These are phyloP conservation scores for Syrista parreyssii DNA, from an alignment of 2,888 invertebrate genomes.

Conservation along the genomic window DNA sequence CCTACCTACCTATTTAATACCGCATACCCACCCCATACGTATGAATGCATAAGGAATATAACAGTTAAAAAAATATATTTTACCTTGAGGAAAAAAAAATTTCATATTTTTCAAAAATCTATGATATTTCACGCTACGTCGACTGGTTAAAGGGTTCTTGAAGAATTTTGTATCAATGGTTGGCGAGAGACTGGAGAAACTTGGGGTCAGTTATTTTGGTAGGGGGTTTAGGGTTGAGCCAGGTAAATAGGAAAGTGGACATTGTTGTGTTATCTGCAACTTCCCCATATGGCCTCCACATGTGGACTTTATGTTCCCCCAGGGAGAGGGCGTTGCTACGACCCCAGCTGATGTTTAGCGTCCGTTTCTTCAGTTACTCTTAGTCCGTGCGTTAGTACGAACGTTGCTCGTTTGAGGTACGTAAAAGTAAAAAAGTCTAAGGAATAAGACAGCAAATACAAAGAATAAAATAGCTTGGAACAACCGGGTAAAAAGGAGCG, in stretches of 20 bases:
- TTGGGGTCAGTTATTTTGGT: background rate
- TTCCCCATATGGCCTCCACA: slow-evolving; percentile 50
- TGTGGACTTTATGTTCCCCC: slow-evolving; percentile 37
- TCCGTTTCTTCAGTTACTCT: slow-evolving; percentile 54
- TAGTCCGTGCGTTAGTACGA: slow-evolving; percentile 46
- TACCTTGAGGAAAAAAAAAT: background rate
- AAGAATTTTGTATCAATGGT: background rate
- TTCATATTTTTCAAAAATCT: background rate
- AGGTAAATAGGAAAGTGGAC: slow-evolving; percentile 8
- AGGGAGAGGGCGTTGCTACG: slow-evolving; percentile 36
- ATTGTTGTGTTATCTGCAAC: slow-evolving; percentile 2
- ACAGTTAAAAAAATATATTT: background rate
- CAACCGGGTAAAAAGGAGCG: background rate
- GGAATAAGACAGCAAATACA: background rate
- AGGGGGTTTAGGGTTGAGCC: slow-evolving; percentile 1
- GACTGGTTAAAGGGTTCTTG: background rate
- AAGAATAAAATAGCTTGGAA: background rate
- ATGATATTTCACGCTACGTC: background rate
- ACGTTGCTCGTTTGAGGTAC: background rate
- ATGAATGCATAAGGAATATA: background rate
- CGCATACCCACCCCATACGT: background rate
- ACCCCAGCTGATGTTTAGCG: slow-evolving; percentile 58
- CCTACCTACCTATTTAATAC: background rate
- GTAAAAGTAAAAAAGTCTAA: background rate
- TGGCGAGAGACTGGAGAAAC: background rate